Evolutionary conservation across 2,797 vertebrate genomes (phyloP), one percentile per base, ranked within the genome.

Genomic region (Craterocephalus amniculus): DNA sequence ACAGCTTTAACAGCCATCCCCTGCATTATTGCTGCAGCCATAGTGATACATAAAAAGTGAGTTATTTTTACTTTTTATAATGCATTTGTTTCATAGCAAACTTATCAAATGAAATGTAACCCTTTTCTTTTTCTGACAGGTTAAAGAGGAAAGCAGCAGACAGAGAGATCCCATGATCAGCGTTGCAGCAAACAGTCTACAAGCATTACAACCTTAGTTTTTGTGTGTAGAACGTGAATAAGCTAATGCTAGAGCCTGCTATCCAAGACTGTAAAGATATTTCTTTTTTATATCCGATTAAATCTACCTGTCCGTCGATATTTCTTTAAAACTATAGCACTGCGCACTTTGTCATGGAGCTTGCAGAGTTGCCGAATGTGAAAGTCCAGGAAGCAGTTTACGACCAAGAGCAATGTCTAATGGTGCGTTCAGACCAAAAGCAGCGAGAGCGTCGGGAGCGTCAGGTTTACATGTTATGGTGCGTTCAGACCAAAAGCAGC

Each of bases 1-100:
- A 0, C 0, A 3, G 0, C n/a, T 4, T 0, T 45, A 0, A 0
- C 72, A 0, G 0, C 36, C 0, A 0, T 67, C 6, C 10, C 0
- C 16, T 35, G 32, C 32, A 0, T 67, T 0, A 0, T 2, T 11
- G 26, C 40, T 32, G 38, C 6, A 31, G 58, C 6, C 29, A 48
- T 5, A 4, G 0, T 54, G 0, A n/a, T 1, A 24, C 6, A 1
- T 4, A 67, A 36, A 54, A 60, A 66, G 84, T 87, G 29, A 77
- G 74, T 0, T 29, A 10, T 18, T 51, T 24, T 63, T 1, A 51
- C n/a, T 63, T 6, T 18, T 8, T 43, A 2, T 18, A 0, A 4
- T 1, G 1, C 0, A 40, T 34, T 3, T n/a, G 6, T 2, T 24
- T 12, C 7, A 18, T 16, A 32, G 6, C 18, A 32, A 6, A 1